Base-by-base conservation (phyloP, 2,888 invertebrate species). In the Erynnis tages region DNA sequence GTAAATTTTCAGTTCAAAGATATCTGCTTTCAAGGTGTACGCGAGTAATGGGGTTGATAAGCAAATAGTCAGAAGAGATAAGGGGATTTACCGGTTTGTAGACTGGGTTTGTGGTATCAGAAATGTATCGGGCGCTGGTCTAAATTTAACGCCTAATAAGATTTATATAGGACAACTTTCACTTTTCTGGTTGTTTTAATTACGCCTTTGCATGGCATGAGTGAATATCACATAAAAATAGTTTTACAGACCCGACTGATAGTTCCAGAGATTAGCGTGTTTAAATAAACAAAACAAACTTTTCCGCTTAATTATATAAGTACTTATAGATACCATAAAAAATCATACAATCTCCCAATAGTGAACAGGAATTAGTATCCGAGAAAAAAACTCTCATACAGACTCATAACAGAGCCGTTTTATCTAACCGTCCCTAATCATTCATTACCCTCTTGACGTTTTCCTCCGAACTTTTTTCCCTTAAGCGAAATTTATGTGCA, bases 401-500 rank as follows among this genome's bases (percentile, higher is more conserved):
- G n/a, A n/a, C n/a, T n/a, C n/a, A n/a, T n/a, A n/a, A n/a, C n/a
- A n/a, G n/a, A n/a, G n/a, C n/a, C n/a, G n/a, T n/a, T n/a, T n/a
- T n/a, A n/a, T n/a, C n/a, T n/a, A n/a, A n/a, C n/a, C 30, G 8
- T 34, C 49, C 32, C 17, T 34, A 40, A 52, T 37, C 44, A 74
- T 81, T 68, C 62, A 71, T 76, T 80, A 73, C 66, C 60, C 58
- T 60, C 55, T 54, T 62, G 66, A 64, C 63, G 65, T 69, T 62
- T 61, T 60, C 66, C 67, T 54, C 61, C 69, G 67, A 65, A 69
- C 66, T 74, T 82, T 77, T 79, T 76, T 72, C 50, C 70, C 69
- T 73, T 73, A 73, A 79, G 69, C 73, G 67, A 79, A 85, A 86
- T 86, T 85, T 85, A 84, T 84, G 85, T 79, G 84, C 76, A 87